These are phyloP conservation scores for Grammatotria lemairii DNA, from an alignment of 2,113 vertebrate genomes.

Conservation along the genomic window DNA sequence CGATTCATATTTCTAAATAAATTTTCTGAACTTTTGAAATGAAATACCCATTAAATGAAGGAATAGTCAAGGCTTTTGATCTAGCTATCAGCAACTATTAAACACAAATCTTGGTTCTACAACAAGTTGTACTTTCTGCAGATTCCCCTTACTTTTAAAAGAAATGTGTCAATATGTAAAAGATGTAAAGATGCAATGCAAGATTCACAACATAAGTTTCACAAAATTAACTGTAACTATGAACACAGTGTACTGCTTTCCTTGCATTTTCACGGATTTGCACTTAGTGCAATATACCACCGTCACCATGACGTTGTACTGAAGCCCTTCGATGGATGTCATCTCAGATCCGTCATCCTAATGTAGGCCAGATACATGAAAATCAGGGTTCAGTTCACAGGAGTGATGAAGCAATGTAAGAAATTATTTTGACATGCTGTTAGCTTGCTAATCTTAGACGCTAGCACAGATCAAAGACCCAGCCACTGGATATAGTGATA, in stretches of 20 bases:
- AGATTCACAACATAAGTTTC: background rate
- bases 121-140: background rate
- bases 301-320: background rate
- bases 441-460: background rate
- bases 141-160: background rate
- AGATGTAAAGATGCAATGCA: background rate
- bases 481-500: background rate
- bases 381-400: background rate
- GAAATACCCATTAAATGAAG: background rate
- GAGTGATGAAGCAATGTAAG: background rate
- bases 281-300: background rate
- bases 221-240: background rate
- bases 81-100: background rate
- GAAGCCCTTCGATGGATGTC: background rate
- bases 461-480: background rate
- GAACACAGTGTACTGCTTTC: background rate
- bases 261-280: background rate
- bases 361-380: background rate
- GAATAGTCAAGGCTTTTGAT: background rate
- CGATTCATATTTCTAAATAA: background rate
- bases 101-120: background rate
- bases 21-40: background rate
- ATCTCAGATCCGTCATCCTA: background rate
- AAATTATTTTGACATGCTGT: background rate
- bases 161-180: background rate